These are phyloP conservation scores for Galleria mellonella DNA, from an alignment of 1,140 invertebrate genomes.

Conservation along the genomic window DNA sequence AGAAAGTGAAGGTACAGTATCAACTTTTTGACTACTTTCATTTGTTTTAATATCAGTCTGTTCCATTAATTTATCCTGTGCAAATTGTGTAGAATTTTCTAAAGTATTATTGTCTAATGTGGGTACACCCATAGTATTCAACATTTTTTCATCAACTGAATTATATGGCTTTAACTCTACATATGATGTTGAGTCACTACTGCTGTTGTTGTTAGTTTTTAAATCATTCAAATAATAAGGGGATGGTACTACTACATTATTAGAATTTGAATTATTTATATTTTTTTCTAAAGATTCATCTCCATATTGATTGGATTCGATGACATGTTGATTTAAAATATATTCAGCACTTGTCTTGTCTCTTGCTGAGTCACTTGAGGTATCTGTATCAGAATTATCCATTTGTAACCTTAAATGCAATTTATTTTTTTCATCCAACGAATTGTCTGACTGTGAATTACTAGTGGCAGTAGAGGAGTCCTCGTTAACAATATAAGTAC, in stretches of 20 bases:
- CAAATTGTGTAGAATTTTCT: not conserved
- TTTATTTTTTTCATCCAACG: slow-evolving; percentile 65
- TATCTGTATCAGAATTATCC: slow-evolving; percentile 64
- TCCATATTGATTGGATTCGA: slow-evolving; percentile 6
- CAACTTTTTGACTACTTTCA: slow-evolving; percentile 13
- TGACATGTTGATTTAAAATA: slow-evolving; percentile 47
- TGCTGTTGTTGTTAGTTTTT: slow-evolving; percentile 35
- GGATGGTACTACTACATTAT: slow-evolving; percentile 6
- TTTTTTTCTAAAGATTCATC: slow-evolving; percentile 1
- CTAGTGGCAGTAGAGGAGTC: slow-evolving; percentile 50
- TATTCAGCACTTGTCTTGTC: slow-evolving; percentile 61
- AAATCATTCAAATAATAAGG: slow-evolving; percentile 19
- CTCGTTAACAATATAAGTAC: slow-evolving; percentile 61
- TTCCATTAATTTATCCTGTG: not conserved
- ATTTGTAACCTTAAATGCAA: slow-evolving; percentile 49
- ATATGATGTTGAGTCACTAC: slow-evolving; percentile 62
- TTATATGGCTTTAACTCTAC: slow-evolving; percentile 52
- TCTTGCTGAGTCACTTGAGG: slow-evolving; percentile 55
- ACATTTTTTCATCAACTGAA: slow-evolving; percentile 36
- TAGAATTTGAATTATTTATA: slow-evolving; percentile 5
- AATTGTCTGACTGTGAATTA: slow-evolving; percentile 57
- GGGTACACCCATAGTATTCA: slow-evolving; percentile 43
- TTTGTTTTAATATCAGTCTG: slow-evolving; percentile 1
- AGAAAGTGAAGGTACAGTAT: slow-evolving; percentile 20
- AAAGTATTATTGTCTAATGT: slow-evolving; percentile 15